These are phyloP conservation scores for Stichopus chloronotus DNA, from an alignment of 35 echinoderm and acorn worm genomes.

Conservation along the genomic window DNA sequence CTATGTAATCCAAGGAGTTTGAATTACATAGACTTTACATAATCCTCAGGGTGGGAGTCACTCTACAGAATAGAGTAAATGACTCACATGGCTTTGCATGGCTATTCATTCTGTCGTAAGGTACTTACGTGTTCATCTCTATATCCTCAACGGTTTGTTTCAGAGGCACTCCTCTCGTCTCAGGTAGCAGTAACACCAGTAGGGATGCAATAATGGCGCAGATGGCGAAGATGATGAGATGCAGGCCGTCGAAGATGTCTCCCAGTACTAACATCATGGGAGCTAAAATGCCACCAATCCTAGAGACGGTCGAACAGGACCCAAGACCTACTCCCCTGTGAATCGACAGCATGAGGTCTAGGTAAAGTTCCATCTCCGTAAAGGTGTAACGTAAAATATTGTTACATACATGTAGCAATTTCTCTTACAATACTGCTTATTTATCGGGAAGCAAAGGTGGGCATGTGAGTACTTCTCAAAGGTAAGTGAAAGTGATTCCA, in stretches of 20 bases:
- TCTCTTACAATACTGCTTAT: too few relatives aligned
- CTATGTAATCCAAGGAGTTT: too few relatives aligned
- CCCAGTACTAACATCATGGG: conserved; percentile 63
- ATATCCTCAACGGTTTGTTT: conserved; percentile 80
- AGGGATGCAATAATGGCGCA: conserved; percentile 55
- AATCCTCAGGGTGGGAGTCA: too few relatives aligned
- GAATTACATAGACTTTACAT: too few relatives aligned
- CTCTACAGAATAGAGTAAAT: too few relatives aligned
- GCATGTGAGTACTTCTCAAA: too few relatives aligned
- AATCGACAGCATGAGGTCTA: not conserved
- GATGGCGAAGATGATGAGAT: conserved; percentile 69
- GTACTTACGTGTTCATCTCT: conserved; percentile 71
- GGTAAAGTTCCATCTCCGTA: too few relatives aligned
- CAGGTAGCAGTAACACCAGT: conserved; percentile 70
- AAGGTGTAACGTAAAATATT: too few relatives aligned
- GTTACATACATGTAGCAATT: too few relatives aligned
- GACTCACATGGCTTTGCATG: too few relatives aligned
- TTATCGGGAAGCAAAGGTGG: too few relatives aligned
- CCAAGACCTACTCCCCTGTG: conserved; percentile 76
- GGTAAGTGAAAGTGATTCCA: too few relatives aligned
- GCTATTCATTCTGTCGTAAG: not conserved
- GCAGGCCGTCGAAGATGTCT: conserved; percentile 58
- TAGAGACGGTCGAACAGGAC: conserved; percentile 60
- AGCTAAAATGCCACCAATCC: conserved; percentile 78
- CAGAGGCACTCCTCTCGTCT: conserved; percentile 69